Conservation (phyloP, 2,113 vertebrate species). For the Grammomys dolichurus region DNA sequence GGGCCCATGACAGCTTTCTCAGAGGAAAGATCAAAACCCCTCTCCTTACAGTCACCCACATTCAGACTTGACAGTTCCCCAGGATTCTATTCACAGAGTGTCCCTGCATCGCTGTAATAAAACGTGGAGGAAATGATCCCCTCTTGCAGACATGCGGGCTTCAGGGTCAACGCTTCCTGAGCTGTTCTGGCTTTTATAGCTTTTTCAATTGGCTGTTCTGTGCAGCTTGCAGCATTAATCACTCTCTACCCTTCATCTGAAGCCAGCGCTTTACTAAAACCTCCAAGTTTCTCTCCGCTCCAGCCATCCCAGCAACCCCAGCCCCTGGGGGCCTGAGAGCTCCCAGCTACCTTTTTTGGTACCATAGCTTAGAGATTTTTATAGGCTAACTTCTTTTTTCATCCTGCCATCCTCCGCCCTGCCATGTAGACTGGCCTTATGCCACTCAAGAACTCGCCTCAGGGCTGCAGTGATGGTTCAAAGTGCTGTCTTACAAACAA, state of each 20-base stretch:
- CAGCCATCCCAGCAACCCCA: background rate
- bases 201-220: slow-evolving; percentile 35
- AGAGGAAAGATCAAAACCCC: slow-evolving; percentile 30
- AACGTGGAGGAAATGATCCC: slow-evolving; percentile 6
- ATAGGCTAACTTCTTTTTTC: background rate
- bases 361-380: background rate
- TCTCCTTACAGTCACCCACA: background rate
- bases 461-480: background rate
- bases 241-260: slow-evolving; percentile 1
- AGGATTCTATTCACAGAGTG: slow-evolving; percentile 59
- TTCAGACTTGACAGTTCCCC: background rate
- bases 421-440: background rate
- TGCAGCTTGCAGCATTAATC: slow-evolving; percentile 14
- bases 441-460: background rate
- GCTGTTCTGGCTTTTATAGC: slow-evolving; percentile 53
- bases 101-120: background rate
- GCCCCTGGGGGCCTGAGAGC: background rate
- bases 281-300: slow-evolving; percentile 18
- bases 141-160: background rate
- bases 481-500: background rate
- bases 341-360: background rate
- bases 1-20: slow-evolving; percentile 8
- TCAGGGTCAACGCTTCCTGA: slow-evolving; percentile 6
- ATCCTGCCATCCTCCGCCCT: background rate
- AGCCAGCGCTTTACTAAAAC: slow-evolving; percentile 46